phyloP scores from a whole-genome alignment of 2,888 invertebrate genomes.

The Aspidiotus rigidus region DNA sequence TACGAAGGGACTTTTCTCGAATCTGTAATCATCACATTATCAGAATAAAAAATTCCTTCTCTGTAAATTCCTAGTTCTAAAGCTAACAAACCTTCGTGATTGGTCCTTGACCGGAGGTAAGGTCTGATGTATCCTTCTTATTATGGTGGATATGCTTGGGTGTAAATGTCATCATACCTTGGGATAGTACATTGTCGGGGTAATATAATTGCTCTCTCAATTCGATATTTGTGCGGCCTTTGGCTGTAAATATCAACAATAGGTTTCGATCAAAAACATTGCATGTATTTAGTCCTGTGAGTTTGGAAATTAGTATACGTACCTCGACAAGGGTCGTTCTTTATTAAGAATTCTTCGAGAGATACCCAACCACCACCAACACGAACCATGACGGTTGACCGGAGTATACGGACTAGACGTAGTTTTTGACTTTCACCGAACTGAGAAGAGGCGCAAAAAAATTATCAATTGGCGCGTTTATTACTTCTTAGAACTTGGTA shows the following conservation, averaged over 20 bases:
- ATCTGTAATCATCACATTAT: slow-evolving; percentile 51
- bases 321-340: slow-evolving; percentile 99
- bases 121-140: slow-evolving; percentile 53
- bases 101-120: slow-evolving; percentile 68
- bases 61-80: too few relatives aligned
- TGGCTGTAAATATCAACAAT: slow-evolving; percentile 54
- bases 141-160: slow-evolving; percentile 80
- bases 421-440: slow-evolving; percentile 99
- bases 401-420: slow-evolving; percentile 91
- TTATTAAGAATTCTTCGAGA: slow-evolving; percentile 95
- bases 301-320: slow-evolving; percentile 40
- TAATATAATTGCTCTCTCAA: slow-evolving; percentile 97
- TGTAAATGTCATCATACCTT: slow-evolving; percentile 97
- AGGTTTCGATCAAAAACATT: not conserved
- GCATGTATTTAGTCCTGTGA: not conserved
- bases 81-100: slow-evolving; percentile 75
- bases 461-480: slow-evolving; percentile 27
- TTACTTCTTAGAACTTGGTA: not conserved
- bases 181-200: slow-evolving; percentile 95
- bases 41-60: not conserved
- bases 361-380: slow-evolving; percentile 99
- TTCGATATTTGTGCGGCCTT: slow-evolving; percentile 99
- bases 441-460: slow-evolving; percentile 49
- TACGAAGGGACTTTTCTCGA: slow-evolving; percentile 81
- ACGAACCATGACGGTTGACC: slow-evolving; percentile 99